Evolutionary conservation across 2,113 vertebrate species (phyloP).

Genomic region (Phodopus roborovskii): DNA sequence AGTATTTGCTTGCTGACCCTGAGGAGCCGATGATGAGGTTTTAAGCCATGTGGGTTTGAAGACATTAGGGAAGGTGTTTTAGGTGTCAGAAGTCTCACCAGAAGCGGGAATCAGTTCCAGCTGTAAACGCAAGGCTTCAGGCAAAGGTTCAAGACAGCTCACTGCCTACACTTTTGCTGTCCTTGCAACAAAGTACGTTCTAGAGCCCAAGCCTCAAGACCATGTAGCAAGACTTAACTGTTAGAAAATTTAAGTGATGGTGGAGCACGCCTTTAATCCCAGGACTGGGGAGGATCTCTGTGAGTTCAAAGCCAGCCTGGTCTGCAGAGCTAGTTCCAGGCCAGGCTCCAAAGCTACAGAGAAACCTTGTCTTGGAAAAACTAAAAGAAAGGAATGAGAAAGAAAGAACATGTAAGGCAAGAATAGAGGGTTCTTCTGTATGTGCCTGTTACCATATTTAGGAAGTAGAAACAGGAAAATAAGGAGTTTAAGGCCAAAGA

Average conservation of each 20-base stretch:
- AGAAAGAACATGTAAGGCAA: background rate
- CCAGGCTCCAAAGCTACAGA: no score
- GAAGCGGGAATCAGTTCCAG: no score
- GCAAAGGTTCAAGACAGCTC: background rate
- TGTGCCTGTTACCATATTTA: background rate
- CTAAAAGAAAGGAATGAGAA: no score
- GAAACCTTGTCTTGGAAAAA: no score
- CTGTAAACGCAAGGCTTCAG: background rate
- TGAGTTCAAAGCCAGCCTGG: no score
- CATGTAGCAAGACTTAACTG: background rate
- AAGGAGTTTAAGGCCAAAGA: background rate
- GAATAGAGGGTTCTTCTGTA: no score
- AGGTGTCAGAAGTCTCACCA: background rate
- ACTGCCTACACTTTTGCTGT: background rate
- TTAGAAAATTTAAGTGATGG: background rate
- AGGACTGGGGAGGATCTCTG: no score
- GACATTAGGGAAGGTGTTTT: background rate
- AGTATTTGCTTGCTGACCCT: background rate
- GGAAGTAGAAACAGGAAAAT: background rate
- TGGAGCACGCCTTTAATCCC: no score
- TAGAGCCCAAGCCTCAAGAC: background rate
- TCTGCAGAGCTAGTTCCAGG: no score
- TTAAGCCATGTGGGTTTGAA: background rate
- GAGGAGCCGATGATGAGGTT: background rate
- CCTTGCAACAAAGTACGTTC: background rate